Conservation (phyloP, 2,113 vertebrate species). For the Anolis carolinensis region DNA sequence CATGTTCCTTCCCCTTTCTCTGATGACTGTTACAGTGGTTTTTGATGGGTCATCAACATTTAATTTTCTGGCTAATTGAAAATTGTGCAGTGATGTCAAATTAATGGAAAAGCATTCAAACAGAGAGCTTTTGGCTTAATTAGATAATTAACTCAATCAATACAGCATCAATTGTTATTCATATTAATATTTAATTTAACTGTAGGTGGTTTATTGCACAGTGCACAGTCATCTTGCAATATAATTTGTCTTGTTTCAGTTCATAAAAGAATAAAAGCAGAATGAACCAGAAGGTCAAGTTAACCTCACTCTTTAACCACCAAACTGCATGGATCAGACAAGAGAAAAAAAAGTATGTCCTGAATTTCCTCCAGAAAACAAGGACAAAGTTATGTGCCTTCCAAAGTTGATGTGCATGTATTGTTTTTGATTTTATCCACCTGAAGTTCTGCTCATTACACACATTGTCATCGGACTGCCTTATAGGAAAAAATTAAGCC, state of each 20-base stretch:
- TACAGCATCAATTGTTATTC: slow-evolving; percentile 27
- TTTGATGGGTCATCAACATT: slow-evolving; percentile 24
- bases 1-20: background rate
- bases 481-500: background rate
- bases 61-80: slow-evolving; percentile 16
- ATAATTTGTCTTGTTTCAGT: slow-evolving; percentile 15
- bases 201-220: background rate
- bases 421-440: background rate
- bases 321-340: background rate
- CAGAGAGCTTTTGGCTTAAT: slow-evolving; percentile 29
- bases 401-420: background rate
- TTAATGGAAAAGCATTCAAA: slow-evolving; percentile 26
- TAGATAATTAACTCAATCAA: slow-evolving; percentile 31
- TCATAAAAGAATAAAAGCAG: slow-evolving; percentile 19
- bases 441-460: background rate
- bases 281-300: background rate
- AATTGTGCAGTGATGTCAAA: slow-evolving; percentile 10
- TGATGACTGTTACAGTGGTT: background rate
- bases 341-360: background rate
- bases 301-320: background rate
- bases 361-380: slow-evolving; percentile 6
- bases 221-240: background rate
- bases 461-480: background rate
- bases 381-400: background rate
- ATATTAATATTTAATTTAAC: slow-evolving; percentile 39